Base-by-base conservation (phyloP, 2,113 vertebrate species). In the Erpornis zantholeuca region DNA sequence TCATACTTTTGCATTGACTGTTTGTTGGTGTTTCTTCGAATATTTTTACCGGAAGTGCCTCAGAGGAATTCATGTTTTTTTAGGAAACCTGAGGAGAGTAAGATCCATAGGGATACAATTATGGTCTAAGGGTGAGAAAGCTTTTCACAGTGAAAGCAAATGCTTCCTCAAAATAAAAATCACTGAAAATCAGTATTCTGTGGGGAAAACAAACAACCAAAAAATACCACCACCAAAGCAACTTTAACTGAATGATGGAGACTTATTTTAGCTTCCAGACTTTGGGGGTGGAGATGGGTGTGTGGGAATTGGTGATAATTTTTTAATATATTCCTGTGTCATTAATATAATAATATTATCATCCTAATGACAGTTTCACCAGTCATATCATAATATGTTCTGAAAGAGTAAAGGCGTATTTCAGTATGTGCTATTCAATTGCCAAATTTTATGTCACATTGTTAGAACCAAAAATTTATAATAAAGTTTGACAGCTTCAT, bases 401-500 rank as follows among this genome's bases (percentile, higher is more conserved):
- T 44, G 33, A 81, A 75, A 36, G 36, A n/a, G 47, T 88, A 87
- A 89, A 88, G 17, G 2, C 18, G 16, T 65, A 63, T 47, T 95
- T 86, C 61, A 86, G 44, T 72, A 56, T 45, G 16, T 76, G 29
- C 29, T 90, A 64, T 70, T 87, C 21, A 84, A 94, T 87, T 94
- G 42, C 59, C 69, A 93, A 49, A 84, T 66, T 80, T 95, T 93
- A 86, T 91, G 47, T 94, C 22, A 77, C 16, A 81, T 50, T 93
- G 35, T 52, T 95, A 79, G 87, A 97, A 65, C 11, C 5, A n/a
- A 69, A 89, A 96, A 29, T 72, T 42, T 40, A 22, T 94, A 96
- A 96, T 96, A 96, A 90, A 90, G 94, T 97, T 92, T 96, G 88
- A 97, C 83, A 96, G 12, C 52, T 40, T 95, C 61, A 93, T 63